Evolutionary conservation across 2,113 vertebrate genomes (phyloP), one percentile per base, ranked within the genome.

Genomic region (Formicarius rufipectus): DNA sequence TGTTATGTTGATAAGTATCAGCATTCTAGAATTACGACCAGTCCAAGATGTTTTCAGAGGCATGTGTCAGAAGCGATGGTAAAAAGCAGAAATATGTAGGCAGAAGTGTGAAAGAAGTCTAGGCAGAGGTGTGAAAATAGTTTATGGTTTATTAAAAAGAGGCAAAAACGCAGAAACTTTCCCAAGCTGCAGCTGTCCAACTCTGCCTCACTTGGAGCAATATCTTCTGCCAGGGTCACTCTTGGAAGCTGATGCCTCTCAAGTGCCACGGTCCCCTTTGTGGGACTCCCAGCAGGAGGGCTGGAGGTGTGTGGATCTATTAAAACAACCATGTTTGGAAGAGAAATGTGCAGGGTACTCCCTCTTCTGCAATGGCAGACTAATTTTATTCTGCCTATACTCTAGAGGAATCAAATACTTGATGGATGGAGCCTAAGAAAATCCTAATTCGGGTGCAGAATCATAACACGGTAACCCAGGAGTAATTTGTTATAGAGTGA

Each of bases 391-490:
- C 82, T 67, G 14, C 31, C 75, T 92, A 4, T 72, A 37, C 83
- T 84, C 83, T 17, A 81, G 86, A 84, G 86, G 73, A 95, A 96
- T 89, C 58, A 90, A 81, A 91, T 30, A 40, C 31, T 89, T 84
- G 82, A 94, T 85, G 78, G 79, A 93, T 87, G 67, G 24, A 93
- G 84, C 49, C 81, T 68, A 72, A 89, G 78, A 94, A 96, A 95
- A 88, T 88, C 79, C 79, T 60, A 72, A 31, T 69, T 83, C 49
- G 64, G 76, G 85, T 58, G 28, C 60, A 84, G 88, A 90, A 89
- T 20, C 42, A 10, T 83, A 96, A 86, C 47, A 37, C 45, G 71
- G 55, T 83, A 80, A 86, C 35, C 63, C 44, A 19, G 2, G 13
- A 92, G 64, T 83, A 62, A 93, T 84, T 87, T 86, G 18, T 31